Evolutionary conservation across 2,113 vertebrate species (phyloP), one percentile per base, ranked within the genome.

Genomic region (Lampris megalopsis): DNA sequence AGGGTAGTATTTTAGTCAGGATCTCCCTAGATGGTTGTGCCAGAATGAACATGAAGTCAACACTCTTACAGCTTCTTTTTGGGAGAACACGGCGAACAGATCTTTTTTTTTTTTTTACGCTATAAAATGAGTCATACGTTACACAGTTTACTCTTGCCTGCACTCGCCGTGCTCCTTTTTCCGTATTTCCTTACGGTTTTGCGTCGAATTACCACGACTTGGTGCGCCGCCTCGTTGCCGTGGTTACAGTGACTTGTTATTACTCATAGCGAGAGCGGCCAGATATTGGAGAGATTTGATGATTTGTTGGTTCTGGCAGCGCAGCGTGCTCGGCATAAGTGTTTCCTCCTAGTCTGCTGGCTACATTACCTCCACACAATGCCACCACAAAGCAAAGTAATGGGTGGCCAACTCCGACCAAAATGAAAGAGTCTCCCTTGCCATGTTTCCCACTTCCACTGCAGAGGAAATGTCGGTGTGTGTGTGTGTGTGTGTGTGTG

Each of bases 401-500:
- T 89, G 87, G 91, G 91, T 92, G 91, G 90, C 90, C 91, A 90
- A 81, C 77, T 80, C 75, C 85, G 73, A 90, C 92, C 91, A 79
- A 86, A 88, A 87, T 86, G 90, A 86, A 83, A 82, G 81, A 80
- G 77, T 73, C 75, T 86, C 77, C 83, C 76, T 49, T 63, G 68
- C 88, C 82, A 71, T 86, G 88, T 79, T 89, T 91, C 84, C 88
- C 77, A 81, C 85, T 77, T 89, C 81, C 83, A 81, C 82, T 68
- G 52, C 72, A 65, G 83, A 80, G 82, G 87, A 81, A 88, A 82
- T 61, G 69, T 75, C 54, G 45, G 47, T 72, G 65, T 49, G 49
- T 61, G 0, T 3, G 10, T 7, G 43, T 37, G 45, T 48, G 45
- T 37, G 36, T 52, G 10, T 66, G n/a, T 64, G 13, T 66, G 58